Conservation (phyloP, 1,140 invertebrate species). For the Neodiprion pinetum region DNA sequence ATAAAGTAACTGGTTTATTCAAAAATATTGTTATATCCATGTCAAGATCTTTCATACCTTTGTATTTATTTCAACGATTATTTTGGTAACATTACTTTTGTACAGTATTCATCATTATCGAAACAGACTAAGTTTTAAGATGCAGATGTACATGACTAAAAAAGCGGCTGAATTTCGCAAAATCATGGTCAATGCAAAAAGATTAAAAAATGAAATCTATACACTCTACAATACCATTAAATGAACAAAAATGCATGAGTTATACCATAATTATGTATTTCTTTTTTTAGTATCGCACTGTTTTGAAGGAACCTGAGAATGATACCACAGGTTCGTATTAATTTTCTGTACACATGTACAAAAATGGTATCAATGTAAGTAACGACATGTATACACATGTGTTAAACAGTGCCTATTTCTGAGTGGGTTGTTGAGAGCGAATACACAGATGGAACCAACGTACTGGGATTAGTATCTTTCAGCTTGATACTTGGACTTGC, state of each 20-base stretch:
- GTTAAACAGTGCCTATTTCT: slow-evolving; percentile 40
- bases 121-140: no score
- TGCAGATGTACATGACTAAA: no score
- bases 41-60: no score
- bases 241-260: not conserved
- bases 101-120: no score
- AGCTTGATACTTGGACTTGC: slow-evolving; percentile 64
- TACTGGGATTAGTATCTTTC: slow-evolving; percentile 67
- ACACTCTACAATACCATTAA: not conserved
- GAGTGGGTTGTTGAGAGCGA: slow-evolving; percentile 57
- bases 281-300: slow-evolving; percentile 53
- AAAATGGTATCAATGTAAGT: slow-evolving; percentile 1
- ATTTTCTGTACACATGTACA: slow-evolving; percentile 10
- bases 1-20: no score
- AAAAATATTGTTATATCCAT: no score
- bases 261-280: not conserved
- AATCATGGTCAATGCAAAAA: no score
- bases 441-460: slow-evolving; percentile 61
- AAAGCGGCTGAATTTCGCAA: no score
- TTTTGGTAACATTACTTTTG: no score
- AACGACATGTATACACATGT: not conserved
- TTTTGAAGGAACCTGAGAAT: slow-evolving; percentile 38
- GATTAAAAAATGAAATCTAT: not conserved
- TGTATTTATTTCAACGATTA: no score
- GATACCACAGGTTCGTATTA: slow-evolving; percentile 25